Base-by-base conservation (phyloP, 64 coral and sea anemone species). In the Montipora sp. region DNA sequence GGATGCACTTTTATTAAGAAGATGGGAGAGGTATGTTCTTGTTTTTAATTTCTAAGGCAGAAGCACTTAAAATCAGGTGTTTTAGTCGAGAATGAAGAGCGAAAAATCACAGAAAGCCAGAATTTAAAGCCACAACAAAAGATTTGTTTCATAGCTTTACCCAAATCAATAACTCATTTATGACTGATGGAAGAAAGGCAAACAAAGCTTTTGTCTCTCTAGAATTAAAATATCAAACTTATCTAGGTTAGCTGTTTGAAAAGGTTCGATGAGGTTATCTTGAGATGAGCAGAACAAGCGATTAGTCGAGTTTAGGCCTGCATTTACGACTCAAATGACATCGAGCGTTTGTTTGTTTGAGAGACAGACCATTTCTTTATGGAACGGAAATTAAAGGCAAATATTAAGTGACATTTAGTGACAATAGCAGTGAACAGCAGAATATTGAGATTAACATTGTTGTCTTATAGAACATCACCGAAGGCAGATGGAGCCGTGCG, bases 341-440 rank as follows among this genome's bases (percentile, higher is more conserved):
- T 49, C 70, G 46, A 50, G 45, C 71, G 45, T 71, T 85, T 50
- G 60, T 63, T 84, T 84, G 81, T 11, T 85, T 50, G 50, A 85
- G 65, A 85, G 68, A 19, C 66, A 72, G 68, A 72, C 44, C 82
- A 85, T 19, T 85, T 85, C 82, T 85, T 85, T 85, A 85, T 49
- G 61, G 36, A 51, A 51, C 82, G 82, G 82, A 85, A 85, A 85
- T 72, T 65, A 49, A 50, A 71, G 15, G 8, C 66, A 85, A 70
- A 85, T 21, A 71, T 22, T 71, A 85, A 85, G 63, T 19, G 82
- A 50, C 61, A 72, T 20, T 85, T 71, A 36, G 36, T 71, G 63
- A 85, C 82, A 85, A 71, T 85, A 11, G 61, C 43, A 71, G n/a
- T 63, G 45, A 68, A 44, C 7, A 61, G 58, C n/a, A 72, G 49